These are phyloP conservation scores for Actenoides lindsayi DNA, from an alignment of 2,113 vertebrate genomes.

Conservation along the genomic window DNA sequence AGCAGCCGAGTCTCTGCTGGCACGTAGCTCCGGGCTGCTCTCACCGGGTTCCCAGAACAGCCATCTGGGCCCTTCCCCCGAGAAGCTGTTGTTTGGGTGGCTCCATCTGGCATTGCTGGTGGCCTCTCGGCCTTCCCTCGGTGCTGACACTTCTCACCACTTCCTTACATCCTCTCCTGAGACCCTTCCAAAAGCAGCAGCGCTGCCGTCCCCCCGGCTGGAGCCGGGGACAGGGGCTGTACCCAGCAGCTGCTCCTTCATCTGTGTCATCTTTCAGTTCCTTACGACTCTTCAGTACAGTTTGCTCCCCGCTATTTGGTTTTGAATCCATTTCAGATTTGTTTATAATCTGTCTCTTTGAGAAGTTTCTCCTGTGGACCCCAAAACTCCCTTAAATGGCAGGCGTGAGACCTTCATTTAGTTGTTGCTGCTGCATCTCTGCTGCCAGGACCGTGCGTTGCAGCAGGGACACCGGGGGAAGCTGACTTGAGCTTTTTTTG, in stretches of 20 bases:
- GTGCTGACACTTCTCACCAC: not conserved
- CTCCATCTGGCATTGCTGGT: fast-evolving
- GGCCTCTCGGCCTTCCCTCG: not conserved
- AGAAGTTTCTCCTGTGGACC: not conserved
- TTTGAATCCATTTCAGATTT: too few relatives aligned
- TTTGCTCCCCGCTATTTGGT: fast-evolving
- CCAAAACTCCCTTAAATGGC: not conserved
- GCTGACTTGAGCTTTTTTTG: not conserved
- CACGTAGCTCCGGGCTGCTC: not conserved
- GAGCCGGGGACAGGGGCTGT: not conserved
- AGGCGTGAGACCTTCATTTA: not conserved
- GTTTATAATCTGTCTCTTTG: not conserved
- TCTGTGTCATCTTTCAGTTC: not conserved
- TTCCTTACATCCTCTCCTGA: not conserved
- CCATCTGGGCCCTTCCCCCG: not conserved
- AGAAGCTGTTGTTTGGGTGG: not conserved
- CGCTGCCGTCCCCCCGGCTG: fast-evolving
- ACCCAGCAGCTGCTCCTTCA: not conserved
- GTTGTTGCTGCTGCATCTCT: not conserved
- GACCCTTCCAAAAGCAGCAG: not conserved
- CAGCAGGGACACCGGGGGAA: fast-evolving
- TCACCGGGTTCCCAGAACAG: not conserved
- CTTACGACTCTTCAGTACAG: not conserved
- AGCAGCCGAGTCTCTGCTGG: not conserved
- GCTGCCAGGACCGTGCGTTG: not conserved